Conservation (phyloP, 2,888 invertebrate species). For the Leptinotarsa tumamoca region DNA sequence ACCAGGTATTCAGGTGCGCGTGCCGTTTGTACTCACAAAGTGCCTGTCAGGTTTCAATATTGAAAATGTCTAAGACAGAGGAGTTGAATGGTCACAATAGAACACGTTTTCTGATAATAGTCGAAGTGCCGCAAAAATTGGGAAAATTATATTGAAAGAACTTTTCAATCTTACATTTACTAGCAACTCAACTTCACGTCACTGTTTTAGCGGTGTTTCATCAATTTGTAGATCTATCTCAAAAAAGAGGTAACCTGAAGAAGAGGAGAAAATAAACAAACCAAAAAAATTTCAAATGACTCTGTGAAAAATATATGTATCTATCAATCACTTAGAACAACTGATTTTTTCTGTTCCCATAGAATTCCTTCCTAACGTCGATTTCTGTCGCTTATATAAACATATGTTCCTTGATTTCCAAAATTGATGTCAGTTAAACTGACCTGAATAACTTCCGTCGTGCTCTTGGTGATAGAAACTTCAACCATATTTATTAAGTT, state of each 20-base stretch:
- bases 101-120: background rate
- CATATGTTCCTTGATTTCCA: background rate
- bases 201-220: too few species aligned
- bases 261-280: too few species aligned
- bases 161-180: background rate
- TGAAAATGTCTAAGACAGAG: background rate
- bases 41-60: background rate
- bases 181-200: too few species aligned
- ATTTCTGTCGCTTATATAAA: background rate
- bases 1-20: too few species aligned
- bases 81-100: background rate
- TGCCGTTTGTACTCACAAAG: too few species aligned
- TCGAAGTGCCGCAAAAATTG: background rate
- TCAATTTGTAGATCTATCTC: too few species aligned
- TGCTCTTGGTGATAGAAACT: background rate
- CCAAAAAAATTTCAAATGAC: background rate
- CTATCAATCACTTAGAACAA: background rate
- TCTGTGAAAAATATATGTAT: background rate
- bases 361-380: background rate
- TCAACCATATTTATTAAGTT: background rate
- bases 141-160: background rate
- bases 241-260: too few species aligned
- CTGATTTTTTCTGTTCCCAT: background rate
- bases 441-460: background rate
- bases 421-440: background rate